Evolutionary conservation across 2,888 invertebrate species (phyloP).

Genomic region (Acanthoscelides obtectus): DNA sequence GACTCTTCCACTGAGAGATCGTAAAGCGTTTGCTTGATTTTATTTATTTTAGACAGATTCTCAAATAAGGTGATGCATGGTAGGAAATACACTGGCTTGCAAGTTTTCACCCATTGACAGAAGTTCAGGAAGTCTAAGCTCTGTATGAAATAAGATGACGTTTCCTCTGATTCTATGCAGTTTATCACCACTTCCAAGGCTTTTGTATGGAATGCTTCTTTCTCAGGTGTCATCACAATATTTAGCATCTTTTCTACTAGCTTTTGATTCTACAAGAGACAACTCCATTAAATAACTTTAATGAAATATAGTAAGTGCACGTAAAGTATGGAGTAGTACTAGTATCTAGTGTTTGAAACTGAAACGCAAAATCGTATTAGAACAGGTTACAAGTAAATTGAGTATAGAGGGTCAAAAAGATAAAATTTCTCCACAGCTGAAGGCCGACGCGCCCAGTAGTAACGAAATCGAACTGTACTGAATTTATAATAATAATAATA

Average conservation of each 20-base stretch:
- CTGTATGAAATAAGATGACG: constrained; percentile 32
- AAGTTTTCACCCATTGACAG: constrained; percentile 34
- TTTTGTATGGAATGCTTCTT: constrained; percentile 19
- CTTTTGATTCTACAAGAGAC: constrained; percentile 4
- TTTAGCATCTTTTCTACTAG: constrained; percentile 33
- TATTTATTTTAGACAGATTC: constrained; percentile 29
- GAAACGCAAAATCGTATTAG: no score
- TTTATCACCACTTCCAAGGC: constrained; percentile 32
- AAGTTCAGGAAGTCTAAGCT: constrained; percentile 35
- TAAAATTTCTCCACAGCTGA: no score
- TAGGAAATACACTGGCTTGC: constrained; percentile 25
- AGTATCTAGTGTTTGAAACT: no score
- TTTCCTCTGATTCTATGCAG: constrained; percentile 31
- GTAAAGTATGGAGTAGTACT: no score
- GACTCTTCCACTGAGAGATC: constrained; percentile 37
- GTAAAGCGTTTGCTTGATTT: constrained; percentile 32
- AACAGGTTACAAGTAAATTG: no score
- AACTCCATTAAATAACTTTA: no score
- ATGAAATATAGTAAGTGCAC: no score
- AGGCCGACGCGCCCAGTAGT: no score
- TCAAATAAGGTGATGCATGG: constrained; percentile 27
- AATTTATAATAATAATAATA: no score
- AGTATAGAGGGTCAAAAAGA: no score
- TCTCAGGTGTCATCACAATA: constrained; percentile 27
- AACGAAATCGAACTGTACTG: no score